These are phyloP conservation scores for Spisula subtruncata DNA, from an alignment of 2,888 invertebrate species.

Conservation along the genomic window DNA sequence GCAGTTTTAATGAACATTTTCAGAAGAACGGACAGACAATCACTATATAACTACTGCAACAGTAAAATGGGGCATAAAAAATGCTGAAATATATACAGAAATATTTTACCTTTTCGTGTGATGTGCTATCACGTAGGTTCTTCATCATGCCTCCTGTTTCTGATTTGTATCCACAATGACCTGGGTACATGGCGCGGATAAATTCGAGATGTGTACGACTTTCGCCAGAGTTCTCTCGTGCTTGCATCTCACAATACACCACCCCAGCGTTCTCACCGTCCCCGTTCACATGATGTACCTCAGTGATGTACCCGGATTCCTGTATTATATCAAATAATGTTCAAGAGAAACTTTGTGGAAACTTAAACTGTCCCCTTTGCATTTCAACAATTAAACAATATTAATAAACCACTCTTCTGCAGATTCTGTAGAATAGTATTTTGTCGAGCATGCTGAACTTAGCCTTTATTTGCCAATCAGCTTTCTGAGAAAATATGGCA, in stretches of 20 bases:
- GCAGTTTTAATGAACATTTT: no score
- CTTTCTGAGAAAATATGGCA: no score
- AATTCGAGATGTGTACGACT: constrained; percentile 91
- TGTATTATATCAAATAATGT: constrained; percentile 80
- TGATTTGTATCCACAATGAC: constrained; percentile 94
- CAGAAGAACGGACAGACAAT: no score
- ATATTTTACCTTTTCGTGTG: constrained; percentile 92
- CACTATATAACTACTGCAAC: no score
- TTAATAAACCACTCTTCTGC: no score
- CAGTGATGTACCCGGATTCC: constrained; percentile 95
- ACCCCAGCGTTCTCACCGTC: constrained; percentile 97
- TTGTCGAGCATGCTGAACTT: no score
- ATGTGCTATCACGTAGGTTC: constrained; percentile 94
- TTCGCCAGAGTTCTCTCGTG: constrained; percentile 94
- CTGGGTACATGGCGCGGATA: constrained; percentile 93
- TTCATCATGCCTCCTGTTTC: constrained; percentile 95
- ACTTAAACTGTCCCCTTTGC: neutral
- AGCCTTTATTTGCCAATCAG: no score
- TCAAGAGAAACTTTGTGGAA: neutral
- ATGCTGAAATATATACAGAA: no score
- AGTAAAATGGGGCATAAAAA: no score
- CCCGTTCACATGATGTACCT: constrained; percentile 96
- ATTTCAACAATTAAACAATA: no score
- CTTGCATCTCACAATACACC: constrained; percentile 98
- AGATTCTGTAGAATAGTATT: no score